Evolutionary conservation across 1,140 invertebrate species (phyloP), one percentile per base, ranked within the genome.

Genomic region (Bombus pyrosoma): DNA sequence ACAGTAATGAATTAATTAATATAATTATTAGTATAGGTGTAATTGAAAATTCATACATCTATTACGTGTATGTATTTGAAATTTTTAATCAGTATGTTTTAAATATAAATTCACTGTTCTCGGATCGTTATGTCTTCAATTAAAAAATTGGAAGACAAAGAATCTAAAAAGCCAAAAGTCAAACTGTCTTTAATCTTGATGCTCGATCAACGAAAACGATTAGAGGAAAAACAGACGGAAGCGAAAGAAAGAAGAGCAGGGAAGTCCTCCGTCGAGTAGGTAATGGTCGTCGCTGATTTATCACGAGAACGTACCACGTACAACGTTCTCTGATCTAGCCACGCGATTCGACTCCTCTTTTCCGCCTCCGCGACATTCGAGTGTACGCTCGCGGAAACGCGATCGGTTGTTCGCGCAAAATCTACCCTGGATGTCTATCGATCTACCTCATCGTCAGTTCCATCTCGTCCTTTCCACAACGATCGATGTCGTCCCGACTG

Each of bases 341-440:
- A 41, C 57, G 32, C 57, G 71, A 66, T 18, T 74, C 59, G 2
- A 47, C 41, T 71, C 72, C 59, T 64, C 68, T 15, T 22, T 81
- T 34, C 53, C 57, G 39, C 22, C 18, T 59, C 22, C 39, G 15
- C 22, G 37, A n/a, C 57, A 25, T 28, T 18, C 43, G 43, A 39
- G 32, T 39, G 81, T 62, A 83, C 43, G 69, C 3, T 41, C 18
- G 72, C 32, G 72, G n/a, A 82, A 82, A 82, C 72, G 41, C 34
- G 72, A 82, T 82, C 81, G 32, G n/a, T 53, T 53, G 47, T 53
- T 22, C 39, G 18, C 59, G 43, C 41, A 75, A 83, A 83, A 83
- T 68, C 57, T 72, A 76, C 39, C 81, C 41, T 25, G 59, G 34
- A 32, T 18, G 37, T 34, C 13, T n/a, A 18, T 34, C 57, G 39